These are phyloP conservation scores for Lypha dubia DNA, from an alignment of 2,888 invertebrate genomes.

Conservation along the genomic window DNA sequence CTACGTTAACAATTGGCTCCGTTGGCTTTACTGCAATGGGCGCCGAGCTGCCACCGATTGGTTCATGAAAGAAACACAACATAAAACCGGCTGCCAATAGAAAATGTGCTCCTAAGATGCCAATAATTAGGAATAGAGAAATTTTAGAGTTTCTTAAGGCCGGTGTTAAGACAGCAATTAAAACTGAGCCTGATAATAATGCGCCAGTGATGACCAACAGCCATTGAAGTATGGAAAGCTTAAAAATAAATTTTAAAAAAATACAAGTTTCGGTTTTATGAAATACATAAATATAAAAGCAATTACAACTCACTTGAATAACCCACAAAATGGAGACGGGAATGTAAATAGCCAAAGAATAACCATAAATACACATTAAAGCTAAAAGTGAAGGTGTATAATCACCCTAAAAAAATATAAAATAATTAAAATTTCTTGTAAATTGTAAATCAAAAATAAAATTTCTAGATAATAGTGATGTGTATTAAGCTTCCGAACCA, in stretches of 20 bases:
- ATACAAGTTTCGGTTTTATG: not conserved
- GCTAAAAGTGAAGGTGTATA: constrained; percentile 90
- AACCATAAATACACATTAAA: constrained; percentile 96
- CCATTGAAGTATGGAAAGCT: constrained; percentile 93
- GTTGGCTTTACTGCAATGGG: constrained; percentile 12
- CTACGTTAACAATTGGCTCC: constrained; percentile 33
- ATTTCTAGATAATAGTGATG: not conserved
- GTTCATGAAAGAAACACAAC: constrained; percentile 90
- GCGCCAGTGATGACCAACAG: constrained; percentile 91
- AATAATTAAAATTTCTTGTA: not conserved
- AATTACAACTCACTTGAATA: constrained; percentile 87
- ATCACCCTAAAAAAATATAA: constrained; percentile 83
- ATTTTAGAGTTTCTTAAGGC: constrained; percentile 88
- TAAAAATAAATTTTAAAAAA: constrained; percentile 36
- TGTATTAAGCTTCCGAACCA: no score
- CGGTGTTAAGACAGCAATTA: constrained; percentile 92
- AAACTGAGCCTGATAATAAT: constrained; percentile 92
- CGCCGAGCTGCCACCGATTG: constrained; percentile 75
- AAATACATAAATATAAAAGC: not conserved
- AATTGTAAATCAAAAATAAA: not conserved
- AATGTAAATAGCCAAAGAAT: constrained; percentile 96
- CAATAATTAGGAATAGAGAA: constrained; percentile 86
- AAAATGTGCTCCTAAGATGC: constrained; percentile 91
- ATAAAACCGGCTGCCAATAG: constrained; percentile 94
- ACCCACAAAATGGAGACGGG: constrained; percentile 97